Percentiles rank a stretch among this genome's conserved stretches.
Evolutionary conservation across 1,140 invertebrate species (phyloP).

Genomic region (Branchinecta lynchi): DNA sequence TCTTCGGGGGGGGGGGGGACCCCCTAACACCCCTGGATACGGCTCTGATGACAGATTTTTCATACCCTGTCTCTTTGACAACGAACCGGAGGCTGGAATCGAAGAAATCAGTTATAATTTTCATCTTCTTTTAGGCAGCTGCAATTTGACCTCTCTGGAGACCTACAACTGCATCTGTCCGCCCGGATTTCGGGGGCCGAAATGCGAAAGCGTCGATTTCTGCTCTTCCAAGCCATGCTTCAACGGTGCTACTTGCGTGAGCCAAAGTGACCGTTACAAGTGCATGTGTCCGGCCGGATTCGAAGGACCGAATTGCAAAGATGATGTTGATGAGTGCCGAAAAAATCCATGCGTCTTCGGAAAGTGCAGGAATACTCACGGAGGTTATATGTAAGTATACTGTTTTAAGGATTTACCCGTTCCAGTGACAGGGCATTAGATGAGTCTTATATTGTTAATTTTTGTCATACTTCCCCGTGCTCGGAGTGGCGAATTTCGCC

Average conservation of each 20-base stretch:
- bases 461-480: neutral
- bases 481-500: no score
- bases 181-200: conserved; percentile 62
- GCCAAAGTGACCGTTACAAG: conserved; percentile 51
- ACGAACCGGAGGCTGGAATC: no score
- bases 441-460: neutral
- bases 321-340: conserved; percentile 75
- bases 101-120: no score
- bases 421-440: neutral
- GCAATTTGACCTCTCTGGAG: conserved; percentile 51
- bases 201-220: conserved; percentile 72
- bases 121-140: conserved; percentile 34
- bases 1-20: no score
- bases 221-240: conserved; percentile 73
- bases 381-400: conserved; percentile 65
- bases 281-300: conserved; percentile 76
- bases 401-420: neutral
- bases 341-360: conserved; percentile 57
- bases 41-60: no score
- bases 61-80: no score
- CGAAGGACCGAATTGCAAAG: conserved; percentile 61
- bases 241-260: conserved; percentile 67
- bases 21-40: no score
- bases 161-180: conserved; percentile 68
- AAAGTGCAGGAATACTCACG: conserved; percentile 67